These are phyloP conservation scores for Philhelius pedissequus DNA, from an alignment of 2,888 invertebrate species.

Conservation along the genomic window DNA sequence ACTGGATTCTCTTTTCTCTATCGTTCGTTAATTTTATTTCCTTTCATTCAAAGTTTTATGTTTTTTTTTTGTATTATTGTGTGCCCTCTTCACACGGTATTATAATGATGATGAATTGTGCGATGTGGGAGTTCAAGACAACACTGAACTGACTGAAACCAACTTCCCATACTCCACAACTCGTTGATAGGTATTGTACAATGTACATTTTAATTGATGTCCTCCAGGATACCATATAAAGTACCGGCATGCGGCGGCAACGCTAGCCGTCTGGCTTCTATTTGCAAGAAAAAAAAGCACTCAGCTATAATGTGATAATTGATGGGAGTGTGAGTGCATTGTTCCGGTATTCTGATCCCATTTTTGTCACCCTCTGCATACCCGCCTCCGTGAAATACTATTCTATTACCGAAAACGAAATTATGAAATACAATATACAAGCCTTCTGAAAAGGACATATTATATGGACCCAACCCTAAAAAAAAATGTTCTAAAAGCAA, in stretches of 20 bases:
- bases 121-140: slow-evolving; percentile 11
- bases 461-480: slow-evolving; percentile 3
- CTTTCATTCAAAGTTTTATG: slow-evolving; percentile 5
- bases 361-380: neutral
- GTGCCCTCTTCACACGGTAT: slow-evolving; percentile 28
- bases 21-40: slow-evolving; percentile 33
- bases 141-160: neutral
- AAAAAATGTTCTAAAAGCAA: neutral
- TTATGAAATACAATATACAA: slow-evolving; percentile 53
- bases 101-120: slow-evolving; percentile 51
- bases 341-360: slow-evolving; percentile 42
- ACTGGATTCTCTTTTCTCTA: neutral
- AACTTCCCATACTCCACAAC: neutral
- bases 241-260: neutral
- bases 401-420: slow-evolving; percentile 53
- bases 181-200: neutral
- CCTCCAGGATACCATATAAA: slow-evolving; percentile 57
- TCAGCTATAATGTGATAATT: slow-evolving; percentile 54
- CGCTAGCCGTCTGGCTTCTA: slow-evolving; percentile 57
- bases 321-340: slow-evolving; percentile 49
- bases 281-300: slow-evolving; percentile 17
- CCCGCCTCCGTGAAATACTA: slow-evolving; percentile 9
- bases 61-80: slow-evolving; percentile 6
- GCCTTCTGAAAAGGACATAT: neutral
- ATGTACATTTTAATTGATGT: slow-evolving; percentile 43